A percentile compares a stretch with the other conserved stretches of the same genome.
These are phyloP conservation scores for Urocyon cinereoargenteus DNA, from an alignment of 2,797 vertebrate genomes.

Conservation along the genomic window DNA sequence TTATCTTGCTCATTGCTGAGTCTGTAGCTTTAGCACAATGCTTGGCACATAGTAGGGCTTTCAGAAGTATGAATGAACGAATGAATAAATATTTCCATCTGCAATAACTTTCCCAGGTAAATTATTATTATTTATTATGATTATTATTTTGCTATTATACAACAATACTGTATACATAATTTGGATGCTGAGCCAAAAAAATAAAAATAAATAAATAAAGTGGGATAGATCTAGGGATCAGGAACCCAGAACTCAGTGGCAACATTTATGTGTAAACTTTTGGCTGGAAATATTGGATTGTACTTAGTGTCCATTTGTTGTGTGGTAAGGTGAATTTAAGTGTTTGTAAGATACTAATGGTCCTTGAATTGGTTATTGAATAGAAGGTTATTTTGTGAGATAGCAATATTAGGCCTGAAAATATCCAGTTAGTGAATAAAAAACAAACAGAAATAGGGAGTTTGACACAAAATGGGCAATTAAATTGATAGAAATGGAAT, in stretches of 20 bases:
- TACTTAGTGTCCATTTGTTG: neutral
- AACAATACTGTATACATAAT: neutral
- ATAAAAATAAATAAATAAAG: neutral
- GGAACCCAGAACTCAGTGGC: neutral
- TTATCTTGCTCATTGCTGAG: neutral
- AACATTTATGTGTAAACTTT: neutral
- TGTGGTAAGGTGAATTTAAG: neutral
- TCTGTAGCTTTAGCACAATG: neutral
- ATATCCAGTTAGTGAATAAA: neutral
- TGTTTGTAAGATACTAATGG: neutral
- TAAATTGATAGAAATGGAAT: neutral
- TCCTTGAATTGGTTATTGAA: neutral
- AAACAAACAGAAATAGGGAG: neutral
- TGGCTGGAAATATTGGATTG: neutral
- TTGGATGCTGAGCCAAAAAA: neutral
- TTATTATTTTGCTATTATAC: neutral
- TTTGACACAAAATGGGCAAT: neutral
- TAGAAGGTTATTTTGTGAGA: neutral
- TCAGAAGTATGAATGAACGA: neutral
- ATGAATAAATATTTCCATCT: neutral
- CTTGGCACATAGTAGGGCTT: neutral
- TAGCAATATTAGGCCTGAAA: neutral
- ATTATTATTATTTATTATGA: neutral
- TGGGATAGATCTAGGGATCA: neutral
- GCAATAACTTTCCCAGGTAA: neutral